Evolutionary conservation across 2,888 invertebrate genomes (phyloP).

Genomic region (Polydrusus cervinus): DNA sequence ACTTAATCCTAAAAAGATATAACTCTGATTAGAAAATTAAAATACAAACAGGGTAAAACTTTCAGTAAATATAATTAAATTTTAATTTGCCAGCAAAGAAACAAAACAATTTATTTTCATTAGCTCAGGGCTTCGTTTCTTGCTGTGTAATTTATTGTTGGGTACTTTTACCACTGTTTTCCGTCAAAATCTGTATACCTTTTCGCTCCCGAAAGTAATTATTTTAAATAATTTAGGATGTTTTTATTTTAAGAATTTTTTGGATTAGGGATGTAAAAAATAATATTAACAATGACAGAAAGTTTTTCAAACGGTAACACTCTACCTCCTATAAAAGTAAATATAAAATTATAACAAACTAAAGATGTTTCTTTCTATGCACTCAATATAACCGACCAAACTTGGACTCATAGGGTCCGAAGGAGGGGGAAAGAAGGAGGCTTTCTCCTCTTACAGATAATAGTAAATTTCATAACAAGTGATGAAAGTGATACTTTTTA

Average conservation of each 20-base stretch:
- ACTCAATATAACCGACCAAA: too few relatives aligned
- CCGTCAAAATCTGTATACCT: slow-evolving; percentile 5
- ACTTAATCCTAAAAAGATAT: too few relatives aligned
- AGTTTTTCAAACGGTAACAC: background rate
- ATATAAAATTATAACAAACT: too few relatives aligned
- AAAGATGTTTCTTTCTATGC: too few relatives aligned
- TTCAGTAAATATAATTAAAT: slow-evolving; percentile 33
- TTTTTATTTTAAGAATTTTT: background rate
- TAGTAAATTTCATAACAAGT: too few relatives aligned
- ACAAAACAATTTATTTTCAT: slow-evolving; percentile 53
- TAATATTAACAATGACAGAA: background rate
- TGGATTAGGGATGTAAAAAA: background rate
- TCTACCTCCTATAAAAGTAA: too few relatives aligned
- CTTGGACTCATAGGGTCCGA: too few relatives aligned
- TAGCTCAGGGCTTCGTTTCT: slow-evolving; percentile 47
- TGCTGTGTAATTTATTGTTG: slow-evolving; percentile 37
- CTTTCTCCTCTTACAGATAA: too few relatives aligned
- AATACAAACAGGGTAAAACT: slow-evolving; percentile 14
- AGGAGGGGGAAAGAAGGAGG: too few relatives aligned
- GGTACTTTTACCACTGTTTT: slow-evolving; percentile 41
- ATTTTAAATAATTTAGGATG: slow-evolving; percentile 19
- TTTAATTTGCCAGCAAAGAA: slow-evolving; percentile 40
- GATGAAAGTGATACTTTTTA: too few relatives aligned
- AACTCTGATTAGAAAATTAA: slow-evolving; percentile 8
- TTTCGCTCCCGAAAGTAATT: background rate